Conservation (phyloP, 1,140 invertebrate genomes). For the Melipona quadrifasciata region DNA sequence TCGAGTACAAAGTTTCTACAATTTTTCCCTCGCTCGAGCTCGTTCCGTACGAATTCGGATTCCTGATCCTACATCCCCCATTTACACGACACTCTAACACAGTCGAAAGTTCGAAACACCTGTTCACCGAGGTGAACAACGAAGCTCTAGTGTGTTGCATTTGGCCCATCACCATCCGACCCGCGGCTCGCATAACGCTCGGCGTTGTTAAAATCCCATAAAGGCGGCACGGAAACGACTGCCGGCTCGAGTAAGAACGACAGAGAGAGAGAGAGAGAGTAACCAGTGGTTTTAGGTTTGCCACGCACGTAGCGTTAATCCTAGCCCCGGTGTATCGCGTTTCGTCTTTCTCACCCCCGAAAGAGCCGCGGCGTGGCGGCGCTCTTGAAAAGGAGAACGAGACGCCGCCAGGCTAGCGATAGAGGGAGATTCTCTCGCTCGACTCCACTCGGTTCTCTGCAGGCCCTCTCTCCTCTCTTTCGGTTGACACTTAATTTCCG, state of each 20-base stretch:
- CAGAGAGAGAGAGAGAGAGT: not conserved
- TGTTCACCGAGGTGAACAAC: conserved; percentile 57
- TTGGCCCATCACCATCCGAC: conserved; percentile 30
- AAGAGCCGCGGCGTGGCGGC: conserved; percentile 2
- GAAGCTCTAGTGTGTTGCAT: not conserved
- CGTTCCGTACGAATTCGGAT: not conserved
- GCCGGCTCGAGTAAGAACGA: conserved; percentile 41
- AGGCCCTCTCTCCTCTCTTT: conserved; percentile 76
- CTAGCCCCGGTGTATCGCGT: conserved; percentile 65
- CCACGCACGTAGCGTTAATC: conserved; percentile 79
- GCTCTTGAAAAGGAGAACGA: conserved; percentile 62
- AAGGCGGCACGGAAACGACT: conserved; percentile 64
- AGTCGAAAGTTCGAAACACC: conserved; percentile 11
- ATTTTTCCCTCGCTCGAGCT: not conserved
- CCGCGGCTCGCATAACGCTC: conserved; percentile 36
- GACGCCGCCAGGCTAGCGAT: conserved; percentile 59
- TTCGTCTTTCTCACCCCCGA: conserved; percentile 61
- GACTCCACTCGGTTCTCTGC: conserved; percentile 56
- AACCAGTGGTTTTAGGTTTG: conserved; percentile 73
- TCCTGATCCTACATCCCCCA: not conserved
- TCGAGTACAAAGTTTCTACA: not conserved
- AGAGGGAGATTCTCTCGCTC: conserved; percentile 60
- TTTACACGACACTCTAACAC: not conserved
- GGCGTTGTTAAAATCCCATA: conserved; percentile 74
- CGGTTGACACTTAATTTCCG: conserved; percentile 83